Evolutionary conservation across 2,113 vertebrate species (phyloP), one percentile per base, ranked within the genome.

Genomic region (Sigmodon hispidus): DNA sequence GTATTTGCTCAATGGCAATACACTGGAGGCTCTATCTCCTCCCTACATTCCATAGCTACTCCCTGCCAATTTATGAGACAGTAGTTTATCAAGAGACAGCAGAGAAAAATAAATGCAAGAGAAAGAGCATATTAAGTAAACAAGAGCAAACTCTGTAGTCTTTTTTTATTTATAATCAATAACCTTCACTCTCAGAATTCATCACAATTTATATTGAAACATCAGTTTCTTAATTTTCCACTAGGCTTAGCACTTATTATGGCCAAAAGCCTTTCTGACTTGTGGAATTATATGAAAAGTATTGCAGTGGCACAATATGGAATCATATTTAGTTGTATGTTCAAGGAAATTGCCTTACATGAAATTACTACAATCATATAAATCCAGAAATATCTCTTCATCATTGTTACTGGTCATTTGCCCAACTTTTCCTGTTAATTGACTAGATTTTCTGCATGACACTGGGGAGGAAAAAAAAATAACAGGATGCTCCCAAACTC

Each of bases 1-100:
- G 31, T 31, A 2, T 79, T 50, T 86, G 17, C 36, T 93, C 61
- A 0, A 9, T 29, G 85, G 11, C 36, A 8, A 40, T 5, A 65
- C 50, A 17, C 31, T 5, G 1, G 13, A 67, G 16, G 7, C 34
- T 48, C n/a, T 50, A 3, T 0, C 4, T 8, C 0, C 21, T 9
- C 43, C 13, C 34, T 24, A 36, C 0, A 40, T 26, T 72, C 12
- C 36, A 19, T 89, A 48, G 48, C 81, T 24, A n/a, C 1, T 0
- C 9, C 61, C 3, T 11, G 3, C 92, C 63, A 84, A 3, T 91
- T 87, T 17, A n/a, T 65, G 65, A 4, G 4, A 55, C 34, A 55
- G 13, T 55, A 70, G 80, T 67, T 50, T 61, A n/a, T 19, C 19
- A 24, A n/a, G 6, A 8, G 19, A 31, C 31, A 83, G 21, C 8